Conservation (phyloP, 2,888 invertebrate genomes). For the Pyralis farinalis region DNA sequence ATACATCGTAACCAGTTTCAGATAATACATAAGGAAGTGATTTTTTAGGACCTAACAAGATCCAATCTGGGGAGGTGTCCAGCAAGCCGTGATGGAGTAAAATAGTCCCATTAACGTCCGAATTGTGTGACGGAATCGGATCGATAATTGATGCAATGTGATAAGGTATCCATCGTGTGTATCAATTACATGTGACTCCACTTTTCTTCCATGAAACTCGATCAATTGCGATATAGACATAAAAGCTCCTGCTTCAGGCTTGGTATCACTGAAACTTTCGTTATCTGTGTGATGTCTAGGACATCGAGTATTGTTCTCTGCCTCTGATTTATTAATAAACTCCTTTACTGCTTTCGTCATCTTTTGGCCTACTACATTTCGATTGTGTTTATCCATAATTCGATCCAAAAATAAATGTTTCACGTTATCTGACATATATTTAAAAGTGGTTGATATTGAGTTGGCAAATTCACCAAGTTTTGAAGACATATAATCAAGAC, state of each 20-base stretch:
- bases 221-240: conserved; percentile 50
- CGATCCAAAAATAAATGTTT: conserved; percentile 16
- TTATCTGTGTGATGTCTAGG: no score
- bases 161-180: conserved; percentile 55
- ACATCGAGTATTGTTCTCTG: no score
- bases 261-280: conserved; percentile 9
- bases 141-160: conserved; percentile 41
- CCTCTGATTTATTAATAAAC: no score
- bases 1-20: conserved; percentile 81
- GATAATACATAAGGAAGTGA: conserved; percentile 70
- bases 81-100: conserved; percentile 59
- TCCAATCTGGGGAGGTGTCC: conserved; percentile 65
- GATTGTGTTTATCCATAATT: not conserved
- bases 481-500: conserved; percentile 24
- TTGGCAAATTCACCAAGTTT: conserved; percentile 30
- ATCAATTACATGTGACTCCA: conserved; percentile 48
- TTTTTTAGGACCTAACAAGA: conserved; percentile 49
- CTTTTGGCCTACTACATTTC: no score
- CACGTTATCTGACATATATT: conserved; percentile 24
- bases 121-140: not conserved
- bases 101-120: conserved; percentile 29
- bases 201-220: conserved; percentile 40
- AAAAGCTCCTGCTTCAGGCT: conserved; percentile 33
- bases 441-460: conserved; percentile 22
- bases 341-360: no score